Evolutionary conservation across 2,888 invertebrate species (phyloP).

Genomic region (Tenthredo notha): DNA sequence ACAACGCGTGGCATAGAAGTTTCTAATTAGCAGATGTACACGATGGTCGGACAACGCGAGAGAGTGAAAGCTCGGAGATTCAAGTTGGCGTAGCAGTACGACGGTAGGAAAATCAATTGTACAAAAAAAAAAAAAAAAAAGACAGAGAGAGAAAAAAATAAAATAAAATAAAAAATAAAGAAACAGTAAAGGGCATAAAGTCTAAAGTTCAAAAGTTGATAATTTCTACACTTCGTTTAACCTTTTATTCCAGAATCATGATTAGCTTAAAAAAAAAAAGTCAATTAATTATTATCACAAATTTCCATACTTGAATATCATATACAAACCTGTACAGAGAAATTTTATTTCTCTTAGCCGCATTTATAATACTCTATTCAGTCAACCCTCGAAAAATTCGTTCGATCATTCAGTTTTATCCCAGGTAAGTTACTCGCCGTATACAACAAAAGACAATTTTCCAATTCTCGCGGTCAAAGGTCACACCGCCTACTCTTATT

Average conservation of each 20-base stretch:
- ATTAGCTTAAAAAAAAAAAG: background rate
- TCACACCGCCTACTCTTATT: constrained; percentile 45
- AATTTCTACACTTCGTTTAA: background rate
- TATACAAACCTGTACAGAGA: background rate
- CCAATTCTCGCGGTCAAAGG: constrained; percentile 43
- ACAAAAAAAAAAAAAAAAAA: background rate
- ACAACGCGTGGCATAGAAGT: constrained; percentile 72
- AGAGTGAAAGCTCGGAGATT: constrained; percentile 32
- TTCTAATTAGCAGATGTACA: constrained; percentile 76
- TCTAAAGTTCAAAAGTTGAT: background rate
- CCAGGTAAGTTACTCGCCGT: constrained; percentile 22
- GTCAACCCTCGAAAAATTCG: background rate
- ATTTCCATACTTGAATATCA: background rate
- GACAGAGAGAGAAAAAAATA: no score
- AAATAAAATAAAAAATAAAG: no score
- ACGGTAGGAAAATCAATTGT: constrained; percentile 14
- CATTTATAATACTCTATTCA: background rate
- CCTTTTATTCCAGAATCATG: background rate
- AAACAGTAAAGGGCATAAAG: background rate
- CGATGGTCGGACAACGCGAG: constrained; percentile 47
- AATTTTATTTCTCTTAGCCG: background rate
- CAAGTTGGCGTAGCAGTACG: constrained; percentile 13
- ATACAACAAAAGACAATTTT: constrained; percentile 43
- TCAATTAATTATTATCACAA: background rate
- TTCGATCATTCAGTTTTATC: constrained; percentile 2